Evolutionary conservation across 2,113 vertebrate genomes (phyloP).

Genomic region (Salvelinus alpinus): DNA sequence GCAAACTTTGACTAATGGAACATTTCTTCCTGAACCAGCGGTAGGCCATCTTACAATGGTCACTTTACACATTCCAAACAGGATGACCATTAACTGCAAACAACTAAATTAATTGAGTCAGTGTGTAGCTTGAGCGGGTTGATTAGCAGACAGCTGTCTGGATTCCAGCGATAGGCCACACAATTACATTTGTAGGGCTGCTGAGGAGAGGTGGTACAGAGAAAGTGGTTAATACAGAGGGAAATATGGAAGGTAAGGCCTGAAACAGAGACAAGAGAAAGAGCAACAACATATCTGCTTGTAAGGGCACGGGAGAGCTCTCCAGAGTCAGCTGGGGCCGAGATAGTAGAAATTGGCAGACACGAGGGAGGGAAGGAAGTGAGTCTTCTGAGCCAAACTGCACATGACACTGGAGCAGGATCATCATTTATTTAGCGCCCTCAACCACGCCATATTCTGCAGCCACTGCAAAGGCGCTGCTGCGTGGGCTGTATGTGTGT

Average conservation of each 20-base stretch:
- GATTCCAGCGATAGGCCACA: conserved; percentile 34
- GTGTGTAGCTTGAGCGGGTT: conserved; percentile 40
- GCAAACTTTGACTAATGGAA: not conserved
- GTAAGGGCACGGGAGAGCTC: not conserved
- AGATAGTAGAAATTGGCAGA: conserved; percentile 24
- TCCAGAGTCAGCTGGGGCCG: conserved; percentile 12
- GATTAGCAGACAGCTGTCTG: conserved; percentile 55
- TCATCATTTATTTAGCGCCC: conserved; percentile 66
- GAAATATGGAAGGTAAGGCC: not conserved
- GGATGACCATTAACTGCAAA: conserved; percentile 26
- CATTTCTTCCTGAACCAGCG: not conserved
- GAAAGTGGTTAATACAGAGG: not conserved
- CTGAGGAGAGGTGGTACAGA: not conserved
- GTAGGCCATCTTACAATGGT: conserved; percentile 21
- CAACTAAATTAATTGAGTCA: conserved; percentile 1
- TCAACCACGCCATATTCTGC: conserved; percentile 58
- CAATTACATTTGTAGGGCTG: conserved; percentile 38
- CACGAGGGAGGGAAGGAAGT: conserved; percentile 29
- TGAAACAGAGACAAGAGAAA: not conserved
- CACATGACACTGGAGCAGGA: conserved; percentile 53
- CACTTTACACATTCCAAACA: conserved; percentile 17
- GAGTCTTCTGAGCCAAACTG: conserved; percentile 37
- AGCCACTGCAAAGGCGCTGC: conserved; percentile 58
- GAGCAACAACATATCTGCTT: not conserved
- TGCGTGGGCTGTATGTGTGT: conserved; percentile 51